These are phyloP conservation scores for Actinia tenebrosa DNA, from an alignment of 64 coral and sea anemone species.

Conservation along the genomic window DNA sequence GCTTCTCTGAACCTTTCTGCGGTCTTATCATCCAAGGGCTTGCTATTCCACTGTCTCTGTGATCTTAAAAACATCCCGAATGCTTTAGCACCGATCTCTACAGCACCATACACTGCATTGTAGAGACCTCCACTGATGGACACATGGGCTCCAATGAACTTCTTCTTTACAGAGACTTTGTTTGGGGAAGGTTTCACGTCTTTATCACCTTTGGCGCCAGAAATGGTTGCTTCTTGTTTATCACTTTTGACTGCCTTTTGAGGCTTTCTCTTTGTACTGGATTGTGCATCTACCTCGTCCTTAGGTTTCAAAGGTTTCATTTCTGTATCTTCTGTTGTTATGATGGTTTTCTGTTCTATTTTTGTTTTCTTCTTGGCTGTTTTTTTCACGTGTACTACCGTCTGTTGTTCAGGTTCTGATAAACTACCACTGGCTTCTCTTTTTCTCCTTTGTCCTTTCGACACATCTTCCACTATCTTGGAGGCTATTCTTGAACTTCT, in stretches of 20 bases:
- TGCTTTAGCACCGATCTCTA: constrained; percentile 76
- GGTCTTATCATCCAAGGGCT: constrained; percentile 69
- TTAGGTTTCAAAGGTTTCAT: not conserved
- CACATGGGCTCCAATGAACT: constrained; percentile 89
- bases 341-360: not conserved
- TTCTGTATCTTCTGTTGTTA: not conserved
- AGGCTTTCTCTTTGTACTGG: not conserved
- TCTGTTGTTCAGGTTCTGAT: not conserved
- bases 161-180: constrained; percentile 9
- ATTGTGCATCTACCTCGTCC: not conserved
- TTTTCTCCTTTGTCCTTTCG: not conserved
- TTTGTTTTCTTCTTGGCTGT: not conserved
- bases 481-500: not conserved
- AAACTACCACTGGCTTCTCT: not conserved
- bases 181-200: not conserved
- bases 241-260: not conserved
- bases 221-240: not conserved
- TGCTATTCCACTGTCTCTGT: constrained; percentile 78
- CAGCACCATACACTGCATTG: constrained; percentile 67
- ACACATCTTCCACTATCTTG: not conserved
- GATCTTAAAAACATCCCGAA: constrained; percentile 90
- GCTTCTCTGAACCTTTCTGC: constrained; percentile 67
- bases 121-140: constrained; percentile 86
- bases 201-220: not conserved
- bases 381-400: not conserved